Base-by-base conservation (phyloP, 2,113 vertebrate species). In the Fukomys damarensis region DNA sequence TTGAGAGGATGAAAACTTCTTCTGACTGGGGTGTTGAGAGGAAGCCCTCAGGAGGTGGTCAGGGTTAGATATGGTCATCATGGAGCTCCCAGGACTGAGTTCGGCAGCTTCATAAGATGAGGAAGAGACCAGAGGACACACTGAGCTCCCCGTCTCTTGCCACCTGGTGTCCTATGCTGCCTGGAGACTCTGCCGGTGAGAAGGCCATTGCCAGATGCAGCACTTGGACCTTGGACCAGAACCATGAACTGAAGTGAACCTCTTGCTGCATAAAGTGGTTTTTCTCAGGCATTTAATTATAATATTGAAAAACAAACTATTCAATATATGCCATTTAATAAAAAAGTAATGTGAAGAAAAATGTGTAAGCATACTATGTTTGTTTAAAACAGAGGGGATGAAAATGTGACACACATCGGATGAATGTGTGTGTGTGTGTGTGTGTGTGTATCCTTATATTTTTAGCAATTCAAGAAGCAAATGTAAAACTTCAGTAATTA, bases 401-500 rank as follows among this genome's bases (percentile, higher is more conserved):
- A n/a, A 86, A 92, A 77, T 61, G 17, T 59, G 38, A 74, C 8
- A 32, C 10, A 32, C 14, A 82, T 24, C 12, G 10, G 22, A 41
- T 82, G 28, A 26, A 59, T 20, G 56, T n/a, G 7, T 19, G 52
- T 38, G 26, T 65, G 52, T 52, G 46, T 13, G 14, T 58, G 35
- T 70, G 61, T 70, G 43, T 9, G 13, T 43, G 26, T 74, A 58
- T n/a, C 8, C 52, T 77, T 59, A 43, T 32, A 17, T 82, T 93
- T 95, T 76, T 79, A 82, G 22, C 86, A 90, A 82, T 28, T 43
- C 70, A 77, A 89, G 28, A 41, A 83, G 52, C 49, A 79, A n/a
- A 7, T 43, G 5, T 79, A 77, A 88, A 70, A 52, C 77, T 63
- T 68, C 30, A n/a, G 63, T 41, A 52, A n/a, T 41, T 66, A 8